Percentiles rank a stretch among this genome's conserved stretches.
Evolutionary conservation across 2,888 invertebrate species (phyloP).

Genomic region (Taphrorychus bicolor): DNA sequence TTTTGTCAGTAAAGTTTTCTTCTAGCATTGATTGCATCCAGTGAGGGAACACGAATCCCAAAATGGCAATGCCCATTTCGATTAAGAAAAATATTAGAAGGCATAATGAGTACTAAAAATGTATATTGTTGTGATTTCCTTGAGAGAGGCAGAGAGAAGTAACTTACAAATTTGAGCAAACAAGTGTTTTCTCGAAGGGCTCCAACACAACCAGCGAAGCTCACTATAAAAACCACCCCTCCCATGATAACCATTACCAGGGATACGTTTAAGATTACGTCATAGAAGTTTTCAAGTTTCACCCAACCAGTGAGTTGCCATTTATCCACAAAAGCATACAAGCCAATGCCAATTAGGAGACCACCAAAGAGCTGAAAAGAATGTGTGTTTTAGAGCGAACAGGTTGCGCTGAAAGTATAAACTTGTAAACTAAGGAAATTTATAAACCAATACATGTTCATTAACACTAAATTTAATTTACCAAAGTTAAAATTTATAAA

Average conservation of each 20-base stretch:
- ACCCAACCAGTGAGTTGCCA: constrained; percentile 88
- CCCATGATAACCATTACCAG: constrained; percentile 90
- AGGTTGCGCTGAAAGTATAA: not conserved
- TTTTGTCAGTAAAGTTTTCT: constrained; percentile 87
- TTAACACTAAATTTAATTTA: not conserved
- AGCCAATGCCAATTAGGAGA: constrained; percentile 82
- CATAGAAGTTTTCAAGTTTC: constrained; percentile 86
- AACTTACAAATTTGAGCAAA: constrained; percentile 86
- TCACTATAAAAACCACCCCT: constrained; percentile 89
- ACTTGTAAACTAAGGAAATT: not conserved
- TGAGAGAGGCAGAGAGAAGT: constrained; percentile 3
- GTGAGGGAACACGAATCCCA: constrained; percentile 93
- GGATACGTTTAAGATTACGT: constrained; percentile 89
- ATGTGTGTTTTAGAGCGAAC: not conserved
- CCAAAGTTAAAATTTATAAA: too few relatives aligned
- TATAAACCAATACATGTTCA: too few relatives aligned
- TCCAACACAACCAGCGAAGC: constrained; percentile 93
- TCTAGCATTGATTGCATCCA: constrained; percentile 85
- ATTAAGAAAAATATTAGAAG: constrained; percentile 87
- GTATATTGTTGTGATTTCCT: not conserved
- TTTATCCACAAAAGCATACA: constrained; percentile 93
- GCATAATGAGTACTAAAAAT: constrained; percentile 85
- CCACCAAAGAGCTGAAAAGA: constrained; percentile 81
- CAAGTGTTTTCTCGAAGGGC: constrained; percentile 91
- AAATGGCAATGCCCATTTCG: constrained; percentile 90